These are phyloP conservation scores for Megaptera novaeangliae DNA, from an alignment of 2,113 vertebrate genomes.

Conservation along the genomic window DNA sequence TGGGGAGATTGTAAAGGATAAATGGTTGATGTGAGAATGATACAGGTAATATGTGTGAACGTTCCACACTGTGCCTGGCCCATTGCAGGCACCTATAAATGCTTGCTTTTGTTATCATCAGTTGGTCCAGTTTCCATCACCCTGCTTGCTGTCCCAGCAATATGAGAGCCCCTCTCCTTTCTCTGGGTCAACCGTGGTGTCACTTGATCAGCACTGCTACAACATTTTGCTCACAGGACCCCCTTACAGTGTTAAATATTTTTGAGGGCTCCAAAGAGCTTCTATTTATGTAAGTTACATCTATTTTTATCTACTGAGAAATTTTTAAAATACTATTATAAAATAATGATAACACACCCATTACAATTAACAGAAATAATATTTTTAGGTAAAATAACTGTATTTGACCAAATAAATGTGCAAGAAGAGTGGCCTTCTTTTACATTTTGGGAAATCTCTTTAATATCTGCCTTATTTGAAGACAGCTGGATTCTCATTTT, in stretches of 20 bases:
- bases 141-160: neutral
- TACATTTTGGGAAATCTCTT: neutral
- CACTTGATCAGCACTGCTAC: neutral
- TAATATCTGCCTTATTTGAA: neutral
- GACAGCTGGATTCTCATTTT: neutral
- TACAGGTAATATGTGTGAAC: fast-evolving
- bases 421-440: neutral
- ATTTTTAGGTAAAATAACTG: neutral
- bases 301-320: neutral
- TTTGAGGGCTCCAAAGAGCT: neutral
- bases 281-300: neutral
- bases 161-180: neutral
- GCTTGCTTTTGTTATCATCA: neutral
- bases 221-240: neutral
- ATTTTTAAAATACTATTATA: neutral
- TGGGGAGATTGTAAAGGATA: neutral
- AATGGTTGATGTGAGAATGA: neutral
- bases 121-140: neutral
- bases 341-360: neutral
- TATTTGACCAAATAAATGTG: neutral
- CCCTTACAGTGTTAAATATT: neutral
- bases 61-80: fast-evolving
- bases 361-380: neutral
- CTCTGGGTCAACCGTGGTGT: neutral
- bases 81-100: fast-evolving